Percentiles rank a stretch among this genome's conserved stretches.
Evolutionary conservation across 2,888 invertebrate species (phyloP).

Genomic region (Phyto melanocephala): DNA sequence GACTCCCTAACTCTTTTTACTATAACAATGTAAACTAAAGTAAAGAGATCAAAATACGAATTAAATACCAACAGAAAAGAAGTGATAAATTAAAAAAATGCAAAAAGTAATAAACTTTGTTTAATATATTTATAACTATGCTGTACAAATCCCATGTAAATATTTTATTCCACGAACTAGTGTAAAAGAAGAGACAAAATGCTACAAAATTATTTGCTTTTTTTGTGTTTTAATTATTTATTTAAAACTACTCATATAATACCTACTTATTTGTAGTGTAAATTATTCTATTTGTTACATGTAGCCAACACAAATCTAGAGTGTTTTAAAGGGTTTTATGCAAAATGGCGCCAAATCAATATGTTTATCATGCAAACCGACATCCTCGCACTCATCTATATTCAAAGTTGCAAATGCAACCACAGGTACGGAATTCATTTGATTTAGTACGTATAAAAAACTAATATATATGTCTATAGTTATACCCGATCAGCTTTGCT

Average conservation of each 20-base stretch:
- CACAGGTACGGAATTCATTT: slow-evolving; percentile 72
- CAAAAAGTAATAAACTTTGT: slow-evolving; percentile 4
- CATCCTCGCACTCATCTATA: slow-evolving; percentile 46
- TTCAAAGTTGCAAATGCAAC: slow-evolving; percentile 71
- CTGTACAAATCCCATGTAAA: not conserved
- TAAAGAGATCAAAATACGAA: too few relatives aligned
- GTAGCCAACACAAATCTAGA: slow-evolving; percentile 37
- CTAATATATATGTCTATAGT: too few relatives aligned
- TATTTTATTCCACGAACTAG: not conserved
- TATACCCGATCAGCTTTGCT: too few relatives aligned
- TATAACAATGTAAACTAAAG: too few relatives aligned
- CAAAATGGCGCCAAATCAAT: slow-evolving; percentile 73
- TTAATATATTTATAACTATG: not conserved
- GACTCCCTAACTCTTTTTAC: too few relatives aligned
- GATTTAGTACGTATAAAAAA: slow-evolving; percentile 71
- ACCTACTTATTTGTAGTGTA: not conserved
- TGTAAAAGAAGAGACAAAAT: slow-evolving; percentile 15
- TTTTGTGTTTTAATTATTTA: not conserved
- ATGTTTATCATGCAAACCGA: slow-evolving; percentile 69
- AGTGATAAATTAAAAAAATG: slow-evolving; percentile 10
- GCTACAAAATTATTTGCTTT: not conserved
- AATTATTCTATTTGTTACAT: slow-evolving; percentile 63
- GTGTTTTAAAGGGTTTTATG: slow-evolving; percentile 39
- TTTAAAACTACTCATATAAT: not conserved
- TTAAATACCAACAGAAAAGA: too few relatives aligned